Conservation (phyloP, 2,888 invertebrate genomes). For the Pachydiplax longipennis region DNA sequence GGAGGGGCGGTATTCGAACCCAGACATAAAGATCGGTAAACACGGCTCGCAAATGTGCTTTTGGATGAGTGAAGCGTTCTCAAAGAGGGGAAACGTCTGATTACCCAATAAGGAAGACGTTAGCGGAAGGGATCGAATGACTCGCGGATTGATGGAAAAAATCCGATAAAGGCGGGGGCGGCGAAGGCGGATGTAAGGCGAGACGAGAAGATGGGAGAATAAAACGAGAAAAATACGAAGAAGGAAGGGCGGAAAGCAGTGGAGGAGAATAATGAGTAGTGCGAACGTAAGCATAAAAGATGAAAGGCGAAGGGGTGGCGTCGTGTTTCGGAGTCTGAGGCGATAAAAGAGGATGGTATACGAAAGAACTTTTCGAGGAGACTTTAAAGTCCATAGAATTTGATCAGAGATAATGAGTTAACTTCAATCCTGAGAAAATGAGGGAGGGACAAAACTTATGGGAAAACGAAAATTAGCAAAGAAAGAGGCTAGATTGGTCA, state of each 20-base stretch:
- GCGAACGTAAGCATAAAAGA: not conserved
- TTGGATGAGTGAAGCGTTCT: not conserved
- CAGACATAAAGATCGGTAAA: not conserved
- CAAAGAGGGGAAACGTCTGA: not conserved
- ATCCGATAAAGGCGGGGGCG: not conserved
- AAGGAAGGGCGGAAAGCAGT: not conserved
- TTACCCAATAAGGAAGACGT: constrained; percentile 16
- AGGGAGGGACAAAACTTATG: not conserved
- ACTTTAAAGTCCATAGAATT: not conserved
- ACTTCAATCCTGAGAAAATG: not conserved
- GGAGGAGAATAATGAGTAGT: not conserved
- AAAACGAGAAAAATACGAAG: constrained; percentile 2
- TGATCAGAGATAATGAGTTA: not conserved
- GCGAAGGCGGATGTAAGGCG: not conserved
- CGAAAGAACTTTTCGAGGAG: not conserved
- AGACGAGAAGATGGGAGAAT: not conserved
- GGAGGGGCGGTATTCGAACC: not conserved
- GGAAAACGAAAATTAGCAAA: not conserved
- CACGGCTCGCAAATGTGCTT: not conserved
- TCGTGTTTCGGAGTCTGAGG: not conserved
- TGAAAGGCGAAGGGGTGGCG: not conserved
- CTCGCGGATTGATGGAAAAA: not conserved
- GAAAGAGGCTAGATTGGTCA: not conserved
- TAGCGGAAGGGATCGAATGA: not conserved
- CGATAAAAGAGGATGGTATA: not conserved